A percentile compares a stretch with the other conserved stretches of the same genome.
These are phyloP conservation scores for Craseonycteris thonglongyai DNA, from an alignment of 2,113 vertebrate species.

Conservation along the genomic window DNA sequence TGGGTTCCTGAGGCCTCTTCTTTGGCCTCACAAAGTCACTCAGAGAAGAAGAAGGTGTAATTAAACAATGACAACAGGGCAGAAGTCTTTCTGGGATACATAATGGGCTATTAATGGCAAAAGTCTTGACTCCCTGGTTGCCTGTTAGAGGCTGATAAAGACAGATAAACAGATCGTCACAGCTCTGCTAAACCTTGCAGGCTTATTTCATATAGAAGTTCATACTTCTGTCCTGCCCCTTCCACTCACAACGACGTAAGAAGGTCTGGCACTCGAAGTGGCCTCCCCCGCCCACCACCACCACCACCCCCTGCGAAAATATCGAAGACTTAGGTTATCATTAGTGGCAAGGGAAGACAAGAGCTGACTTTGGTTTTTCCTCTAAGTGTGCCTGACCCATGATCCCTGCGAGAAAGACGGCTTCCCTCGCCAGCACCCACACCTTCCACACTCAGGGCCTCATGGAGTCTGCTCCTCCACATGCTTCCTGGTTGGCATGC, in stretches of 20 bases:
- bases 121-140: neutral
- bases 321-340: neutral
- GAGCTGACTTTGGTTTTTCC: neutral
- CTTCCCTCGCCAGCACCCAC: neutral
- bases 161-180: neutral
- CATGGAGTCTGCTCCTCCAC: fast-evolving
- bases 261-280: neutral
- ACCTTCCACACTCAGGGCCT: neutral
- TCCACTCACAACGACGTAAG: neutral
- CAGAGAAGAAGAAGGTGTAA: neutral
- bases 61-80: neutral
- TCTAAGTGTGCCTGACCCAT: constrained; percentile 28
- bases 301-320: fast-evolving
- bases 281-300: too few relatives aligned
- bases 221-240: neutral
- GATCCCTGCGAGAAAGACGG: constrained; percentile 3
- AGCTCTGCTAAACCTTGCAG: neutral
- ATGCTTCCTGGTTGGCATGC: neutral
- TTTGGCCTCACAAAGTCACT: constrained; percentile 25
- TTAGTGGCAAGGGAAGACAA: neutral
- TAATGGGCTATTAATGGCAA: neutral
- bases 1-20: neutral
- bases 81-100: neutral
- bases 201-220: too few relatives aligned
- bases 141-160: neutral